Evolutionary conservation across 2,113 vertebrate species (phyloP).

Genomic region (Dipodomys spectabilis): DNA sequence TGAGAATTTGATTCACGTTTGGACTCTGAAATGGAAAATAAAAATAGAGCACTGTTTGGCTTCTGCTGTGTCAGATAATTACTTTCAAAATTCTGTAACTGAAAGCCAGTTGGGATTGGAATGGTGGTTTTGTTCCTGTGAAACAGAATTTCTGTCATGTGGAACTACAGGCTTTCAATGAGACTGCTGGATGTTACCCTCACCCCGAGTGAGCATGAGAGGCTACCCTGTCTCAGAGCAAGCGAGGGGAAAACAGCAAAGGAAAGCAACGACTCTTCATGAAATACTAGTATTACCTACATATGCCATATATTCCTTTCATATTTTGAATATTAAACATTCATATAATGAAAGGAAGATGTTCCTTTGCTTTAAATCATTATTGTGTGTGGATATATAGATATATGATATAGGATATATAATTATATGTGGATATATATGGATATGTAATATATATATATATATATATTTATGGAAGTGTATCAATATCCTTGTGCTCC

Average conservation of each 20-base stretch:
- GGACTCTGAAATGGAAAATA: conserved; percentile 66
- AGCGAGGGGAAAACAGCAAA: background rate
- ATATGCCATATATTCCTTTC: background rate
- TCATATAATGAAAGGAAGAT: background rate
- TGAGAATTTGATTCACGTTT: conserved; percentile 71
- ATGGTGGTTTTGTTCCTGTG: conserved; percentile 60
- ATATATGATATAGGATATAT: no score
- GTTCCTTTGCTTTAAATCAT: no score
- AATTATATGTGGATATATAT: no score
- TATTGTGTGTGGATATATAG: background rate
- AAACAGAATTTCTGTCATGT: conserved; percentile 63
- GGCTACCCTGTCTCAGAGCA: background rate
- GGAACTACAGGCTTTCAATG: background rate
- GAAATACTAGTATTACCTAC: background rate
- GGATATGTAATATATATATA: no score
- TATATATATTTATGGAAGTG: background rate
- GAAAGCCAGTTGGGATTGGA: conserved; percentile 49
- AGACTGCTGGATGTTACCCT: background rate
- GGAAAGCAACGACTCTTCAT: background rate
- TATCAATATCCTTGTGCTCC: background rate
- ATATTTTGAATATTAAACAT: background rate
- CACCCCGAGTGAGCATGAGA: background rate
- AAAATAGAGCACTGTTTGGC: conserved; percentile 71
- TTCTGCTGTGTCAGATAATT: conserved; percentile 80
- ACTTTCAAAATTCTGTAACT: conserved; percentile 73